These are phyloP conservation scores for Pseudolycoriella hygida DNA, from an alignment of 2,888 invertebrate species.

Conservation along the genomic window DNA sequence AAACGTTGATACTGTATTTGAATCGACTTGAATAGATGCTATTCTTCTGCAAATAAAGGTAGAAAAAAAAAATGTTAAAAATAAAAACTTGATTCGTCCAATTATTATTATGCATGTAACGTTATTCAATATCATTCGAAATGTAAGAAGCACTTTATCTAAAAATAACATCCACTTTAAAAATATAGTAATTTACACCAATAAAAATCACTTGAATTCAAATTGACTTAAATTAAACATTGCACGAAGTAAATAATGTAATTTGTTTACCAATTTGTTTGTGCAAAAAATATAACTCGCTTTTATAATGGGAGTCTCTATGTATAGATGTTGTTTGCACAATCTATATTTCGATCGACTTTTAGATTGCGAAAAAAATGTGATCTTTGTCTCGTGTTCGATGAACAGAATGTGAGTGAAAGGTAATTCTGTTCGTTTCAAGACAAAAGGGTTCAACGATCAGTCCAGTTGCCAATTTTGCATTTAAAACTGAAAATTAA, in stretches of 20 bases:
- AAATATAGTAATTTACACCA: constrained; percentile 1
- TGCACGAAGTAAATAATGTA: neutral
- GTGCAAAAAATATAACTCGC: constrained; percentile 4
- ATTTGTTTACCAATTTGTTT: neutral
- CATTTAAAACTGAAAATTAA: too few species aligned
- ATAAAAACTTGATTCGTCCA: constrained; percentile 1
- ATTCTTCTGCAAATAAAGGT: constrained; percentile 38
- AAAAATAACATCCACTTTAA: neutral
- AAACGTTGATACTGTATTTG: constrained; percentile 74
- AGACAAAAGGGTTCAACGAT: too few species aligned
- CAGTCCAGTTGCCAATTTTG: too few species aligned
- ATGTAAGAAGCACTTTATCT: neutral
- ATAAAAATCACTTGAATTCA: constrained; percentile 6
- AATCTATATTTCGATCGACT: too few species aligned
- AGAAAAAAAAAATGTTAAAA: constrained; percentile 6
- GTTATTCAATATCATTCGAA: too few species aligned
- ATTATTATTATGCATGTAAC: too few species aligned
- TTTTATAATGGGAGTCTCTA: too few species aligned
- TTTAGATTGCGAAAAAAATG: too few species aligned
- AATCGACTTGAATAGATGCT: constrained; percentile 72
- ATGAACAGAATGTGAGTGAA: too few species aligned
- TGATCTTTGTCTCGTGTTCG: too few species aligned
- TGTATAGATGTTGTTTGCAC: too few species aligned
- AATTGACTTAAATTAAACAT: constrained; percentile 5
- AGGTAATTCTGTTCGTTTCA: too few species aligned